Evolutionary conservation across 2,113 vertebrate genomes (phyloP).

Genomic region (Heloderma charlesbogerti): DNA sequence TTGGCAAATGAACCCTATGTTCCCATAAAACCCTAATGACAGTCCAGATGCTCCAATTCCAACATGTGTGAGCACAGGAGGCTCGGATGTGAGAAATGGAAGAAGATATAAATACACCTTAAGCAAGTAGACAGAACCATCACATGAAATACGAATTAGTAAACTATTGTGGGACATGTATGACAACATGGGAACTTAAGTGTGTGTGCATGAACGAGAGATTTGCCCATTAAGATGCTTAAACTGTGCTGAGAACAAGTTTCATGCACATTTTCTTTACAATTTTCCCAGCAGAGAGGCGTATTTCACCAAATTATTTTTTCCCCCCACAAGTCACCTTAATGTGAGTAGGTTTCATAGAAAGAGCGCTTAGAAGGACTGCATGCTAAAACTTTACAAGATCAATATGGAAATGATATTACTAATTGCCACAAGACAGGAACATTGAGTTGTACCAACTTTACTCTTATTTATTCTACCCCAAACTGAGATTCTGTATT

Average conservation of each 20-base stretch:
- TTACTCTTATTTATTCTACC: too few species aligned
- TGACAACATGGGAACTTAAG: neutral
- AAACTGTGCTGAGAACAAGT: neutral
- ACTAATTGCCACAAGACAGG: too few species aligned
- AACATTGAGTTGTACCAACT: too few species aligned
- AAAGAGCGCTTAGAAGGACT: too few species aligned
- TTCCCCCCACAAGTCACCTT: too few species aligned
- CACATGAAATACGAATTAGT: too few species aligned
- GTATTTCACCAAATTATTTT: neutral
- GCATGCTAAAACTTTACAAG: neutral
- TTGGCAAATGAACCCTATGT: neutral
- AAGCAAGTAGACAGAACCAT: neutral
- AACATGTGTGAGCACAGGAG: neutral
- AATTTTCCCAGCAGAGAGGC: neutral
- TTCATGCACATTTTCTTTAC: neutral
- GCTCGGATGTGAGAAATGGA: neutral
- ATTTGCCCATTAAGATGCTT: neutral
- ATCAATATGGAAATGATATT: too few species aligned
- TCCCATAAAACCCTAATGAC: neutral
- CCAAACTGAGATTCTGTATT: neutral
- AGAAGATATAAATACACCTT: neutral
- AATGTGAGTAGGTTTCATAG: too few species aligned
- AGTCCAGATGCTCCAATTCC: neutral
- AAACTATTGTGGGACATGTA: neutral
- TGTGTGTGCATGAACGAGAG: neutral